Evolutionary conservation across 1,140 invertebrate genomes (phyloP).

Genomic region (Coenobita brevimanus): DNA sequence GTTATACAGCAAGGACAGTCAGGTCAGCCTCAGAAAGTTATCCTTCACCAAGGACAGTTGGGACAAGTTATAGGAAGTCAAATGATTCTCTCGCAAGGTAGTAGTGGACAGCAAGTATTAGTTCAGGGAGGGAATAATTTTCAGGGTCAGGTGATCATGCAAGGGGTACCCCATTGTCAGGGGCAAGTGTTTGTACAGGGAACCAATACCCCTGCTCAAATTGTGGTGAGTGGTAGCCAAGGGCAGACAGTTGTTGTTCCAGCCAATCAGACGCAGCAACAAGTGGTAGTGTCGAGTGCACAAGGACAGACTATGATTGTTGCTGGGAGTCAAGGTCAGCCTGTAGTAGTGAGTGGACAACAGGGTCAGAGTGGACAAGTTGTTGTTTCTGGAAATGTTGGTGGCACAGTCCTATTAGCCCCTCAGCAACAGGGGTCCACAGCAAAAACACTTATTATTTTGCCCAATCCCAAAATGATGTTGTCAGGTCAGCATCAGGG

Average conservation of each 20-base stretch:
- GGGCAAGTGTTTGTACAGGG: slow-evolving; percentile 65
- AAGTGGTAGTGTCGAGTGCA: slow-evolving; percentile 57
- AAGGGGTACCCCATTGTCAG: slow-evolving; percentile 57
- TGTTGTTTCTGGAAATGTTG: slow-evolving; percentile 54
- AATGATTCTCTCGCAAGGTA: slow-evolving; percentile 64
- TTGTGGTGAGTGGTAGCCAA: slow-evolving; percentile 59
- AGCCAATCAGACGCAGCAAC: slow-evolving; percentile 42
- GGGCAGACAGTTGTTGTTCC: slow-evolving; percentile 57
- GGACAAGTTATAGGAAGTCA: slow-evolving; percentile 65
- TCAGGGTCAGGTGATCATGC: slow-evolving; percentile 65
- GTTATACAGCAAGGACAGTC: slow-evolving; percentile 61
- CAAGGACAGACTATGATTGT: slow-evolving; percentile 63
- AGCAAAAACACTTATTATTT: slow-evolving; percentile 62
- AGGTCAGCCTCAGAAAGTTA: slow-evolving; percentile 67
- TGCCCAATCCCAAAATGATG: slow-evolving; percentile 63
- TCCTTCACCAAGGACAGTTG: slow-evolving; percentile 63
- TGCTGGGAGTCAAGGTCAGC: slow-evolving; percentile 54
- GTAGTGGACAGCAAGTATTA: slow-evolving; percentile 58
- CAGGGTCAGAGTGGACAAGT: slow-evolving; percentile 55
- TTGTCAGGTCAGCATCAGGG: slow-evolving; percentile 53
- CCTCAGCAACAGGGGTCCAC: slow-evolving; percentile 58
- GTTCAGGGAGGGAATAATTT: slow-evolving; percentile 58
- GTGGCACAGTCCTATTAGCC: slow-evolving; percentile 54
- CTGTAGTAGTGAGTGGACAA: slow-evolving; percentile 60
- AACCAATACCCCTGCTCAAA: slow-evolving; percentile 44